These are phyloP conservation scores for Acanthosepion esculentum DNA, from an alignment of 2,888 invertebrate genomes.

Conservation along the genomic window DNA sequence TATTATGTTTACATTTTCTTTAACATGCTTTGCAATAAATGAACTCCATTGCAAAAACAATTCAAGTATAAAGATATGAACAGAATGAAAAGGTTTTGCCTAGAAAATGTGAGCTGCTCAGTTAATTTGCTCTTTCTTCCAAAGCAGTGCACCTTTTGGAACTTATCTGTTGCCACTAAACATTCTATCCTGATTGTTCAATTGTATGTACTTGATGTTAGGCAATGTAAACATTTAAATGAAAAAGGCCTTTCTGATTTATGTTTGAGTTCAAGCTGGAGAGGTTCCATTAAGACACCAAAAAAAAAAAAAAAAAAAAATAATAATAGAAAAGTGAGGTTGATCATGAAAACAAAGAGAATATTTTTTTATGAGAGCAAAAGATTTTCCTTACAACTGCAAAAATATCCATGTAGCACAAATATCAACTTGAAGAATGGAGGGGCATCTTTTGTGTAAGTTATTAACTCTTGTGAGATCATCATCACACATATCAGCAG, in stretches of 20 bases:
- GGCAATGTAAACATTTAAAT: neutral
- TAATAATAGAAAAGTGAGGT: neutral
- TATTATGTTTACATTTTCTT: no score
- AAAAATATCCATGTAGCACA: neutral
- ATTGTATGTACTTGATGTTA: neutral
- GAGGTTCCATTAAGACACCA: neutral
- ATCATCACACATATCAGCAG: neutral
- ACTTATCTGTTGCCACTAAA: neutral
- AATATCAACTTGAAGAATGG: neutral
- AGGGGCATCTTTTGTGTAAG: neutral
- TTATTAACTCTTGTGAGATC: neutral
- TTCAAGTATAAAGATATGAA: neutral
- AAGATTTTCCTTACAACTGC: neutral
- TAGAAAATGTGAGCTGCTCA: neutral
- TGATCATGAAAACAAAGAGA: neutral
- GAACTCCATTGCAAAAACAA: neutral
- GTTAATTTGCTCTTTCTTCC: neutral
- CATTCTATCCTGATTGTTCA: slow-evolving; percentile 16
- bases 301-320: neutral
- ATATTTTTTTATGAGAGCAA: neutral
- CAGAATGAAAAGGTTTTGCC: neutral
- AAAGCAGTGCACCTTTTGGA: neutral
- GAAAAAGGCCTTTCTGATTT: neutral
- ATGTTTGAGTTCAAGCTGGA: neutral
- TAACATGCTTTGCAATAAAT: no score